Conservation (phyloP, 2,888 invertebrate genomes). For the Drosophila dives region DNA sequence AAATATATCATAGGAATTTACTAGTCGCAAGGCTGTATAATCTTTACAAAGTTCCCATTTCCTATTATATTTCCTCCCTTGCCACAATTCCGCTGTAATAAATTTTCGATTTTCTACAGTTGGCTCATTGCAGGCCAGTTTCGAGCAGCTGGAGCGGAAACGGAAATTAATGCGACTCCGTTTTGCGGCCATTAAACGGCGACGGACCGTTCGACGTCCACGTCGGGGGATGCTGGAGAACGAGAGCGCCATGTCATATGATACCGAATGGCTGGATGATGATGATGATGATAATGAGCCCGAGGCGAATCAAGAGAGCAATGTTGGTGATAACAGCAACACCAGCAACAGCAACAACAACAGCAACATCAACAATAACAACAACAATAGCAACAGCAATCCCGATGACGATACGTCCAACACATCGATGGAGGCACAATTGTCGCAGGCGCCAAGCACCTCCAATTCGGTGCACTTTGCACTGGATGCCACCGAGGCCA, state of each 20-base stretch:
- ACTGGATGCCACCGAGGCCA: constrained; percentile 51
- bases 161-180: constrained; percentile 51
- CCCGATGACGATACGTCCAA: constrained; percentile 57
- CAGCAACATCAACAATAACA: constrained; percentile 15
- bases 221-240: constrained; percentile 39
- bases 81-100: too few relatives aligned
- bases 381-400: constrained; percentile 18
- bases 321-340: constrained; percentile 21
- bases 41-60: not conserved
- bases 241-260: constrained; percentile 40
- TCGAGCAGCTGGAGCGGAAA: constrained; percentile 55
- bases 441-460: constrained; percentile 71
- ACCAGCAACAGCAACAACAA: constrained; percentile 12
- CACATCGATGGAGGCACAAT: constrained; percentile 70
- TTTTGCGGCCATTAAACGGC: constrained; percentile 48
- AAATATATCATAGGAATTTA: not conserved
- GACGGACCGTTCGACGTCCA: constrained; percentile 30
- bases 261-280: constrained; percentile 47
- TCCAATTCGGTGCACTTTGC: constrained; percentile 54
- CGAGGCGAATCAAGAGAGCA: constrained; percentile 7
- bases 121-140: constrained; percentile 48
- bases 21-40: not conserved
- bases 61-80: not conserved
- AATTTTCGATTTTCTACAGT: constrained; percentile 26
- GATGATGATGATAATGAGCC: constrained; percentile 25